A percentile compares a stretch with the other conserved stretches of the same genome.
Conservation (phyloP, 2,797 vertebrate species). For the Galaxias olidus region DNA sequence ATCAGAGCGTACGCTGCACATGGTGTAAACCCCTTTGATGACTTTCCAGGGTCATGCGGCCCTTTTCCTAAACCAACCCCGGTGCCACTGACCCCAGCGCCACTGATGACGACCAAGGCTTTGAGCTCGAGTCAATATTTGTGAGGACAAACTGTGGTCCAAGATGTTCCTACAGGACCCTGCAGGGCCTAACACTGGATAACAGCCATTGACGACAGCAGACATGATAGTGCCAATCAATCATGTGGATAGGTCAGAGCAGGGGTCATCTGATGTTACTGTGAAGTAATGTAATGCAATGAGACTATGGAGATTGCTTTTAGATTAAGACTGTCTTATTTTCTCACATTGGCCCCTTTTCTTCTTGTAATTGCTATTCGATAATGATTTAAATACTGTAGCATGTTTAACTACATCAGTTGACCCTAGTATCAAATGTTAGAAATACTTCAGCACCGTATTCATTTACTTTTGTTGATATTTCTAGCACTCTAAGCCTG, state of each 20-base stretch:
- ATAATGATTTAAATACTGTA: too few relatives aligned
- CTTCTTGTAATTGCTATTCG: too few relatives aligned
- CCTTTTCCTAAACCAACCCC: conserved; percentile 34
- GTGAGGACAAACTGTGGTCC: conserved; percentile 32
- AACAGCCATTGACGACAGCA: conserved; percentile 47
- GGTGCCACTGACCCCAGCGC: conserved; percentile 57
- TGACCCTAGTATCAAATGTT: too few relatives aligned
- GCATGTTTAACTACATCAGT: too few relatives aligned
- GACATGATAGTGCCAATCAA: conserved; percentile 32
- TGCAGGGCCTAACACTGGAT: conserved; percentile 37
- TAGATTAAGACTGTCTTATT: too few relatives aligned
- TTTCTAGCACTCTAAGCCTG: too few relatives aligned
- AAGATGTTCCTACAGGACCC: conserved; percentile 38
- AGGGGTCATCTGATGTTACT: background rate
- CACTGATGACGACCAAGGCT: conserved; percentile 41
- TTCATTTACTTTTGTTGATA: too few relatives aligned
- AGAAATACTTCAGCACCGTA: too few relatives aligned
- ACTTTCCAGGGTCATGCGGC: background rate
- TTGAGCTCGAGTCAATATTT: conserved; percentile 63
- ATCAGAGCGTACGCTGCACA: conserved; percentile 19
- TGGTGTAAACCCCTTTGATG: conserved; percentile 26
- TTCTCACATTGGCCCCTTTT: too few relatives aligned
- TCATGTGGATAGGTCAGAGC: background rate
- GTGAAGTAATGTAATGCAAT: background rate
- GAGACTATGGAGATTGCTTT: too few relatives aligned